These are phyloP conservation scores for Ctenomys sociabilis DNA, from an alignment of 2,113 vertebrate genomes.

Conservation along the genomic window DNA sequence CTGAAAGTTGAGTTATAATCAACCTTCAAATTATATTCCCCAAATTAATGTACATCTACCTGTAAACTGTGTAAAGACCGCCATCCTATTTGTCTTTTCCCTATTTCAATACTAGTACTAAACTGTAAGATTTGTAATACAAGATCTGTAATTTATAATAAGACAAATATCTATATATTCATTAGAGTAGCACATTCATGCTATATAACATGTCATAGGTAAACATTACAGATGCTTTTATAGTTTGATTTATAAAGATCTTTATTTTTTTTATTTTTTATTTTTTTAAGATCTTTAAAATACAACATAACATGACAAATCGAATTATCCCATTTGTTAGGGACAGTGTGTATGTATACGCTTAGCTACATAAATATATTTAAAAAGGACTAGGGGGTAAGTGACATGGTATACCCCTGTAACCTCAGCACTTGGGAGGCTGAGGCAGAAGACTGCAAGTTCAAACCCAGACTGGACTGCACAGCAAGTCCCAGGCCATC, in stretches of 20 bases:
- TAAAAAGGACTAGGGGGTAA: background rate
- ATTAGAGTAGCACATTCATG: background rate
- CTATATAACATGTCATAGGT: background rate
- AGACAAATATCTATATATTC: conserved; percentile 26
- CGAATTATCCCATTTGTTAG: background rate
- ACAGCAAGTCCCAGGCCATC: background rate
- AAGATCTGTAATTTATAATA: background rate
- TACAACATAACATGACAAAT: background rate
- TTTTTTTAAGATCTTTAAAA: too few species aligned
- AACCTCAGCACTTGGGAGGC: background rate
- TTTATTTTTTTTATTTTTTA: too few species aligned
- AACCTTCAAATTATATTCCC: background rate
- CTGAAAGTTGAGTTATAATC: conserved; percentile 26
- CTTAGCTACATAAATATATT: background rate
- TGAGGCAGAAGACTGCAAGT: background rate
- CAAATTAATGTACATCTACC: conserved; percentile 30
- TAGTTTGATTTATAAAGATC: background rate
- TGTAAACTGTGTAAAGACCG: background rate
- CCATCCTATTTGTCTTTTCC: background rate
- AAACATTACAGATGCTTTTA: conserved; percentile 22
- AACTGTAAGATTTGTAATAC: background rate
- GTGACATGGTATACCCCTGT: background rate
- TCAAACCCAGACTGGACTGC: background rate
- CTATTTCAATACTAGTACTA: background rate
- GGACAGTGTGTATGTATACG: background rate